These are phyloP conservation scores for Mnemiopsis leidyi DNA, from an alignment of 37 sponge, comb jelly and placozoan genomes.

Conservation along the genomic window DNA sequence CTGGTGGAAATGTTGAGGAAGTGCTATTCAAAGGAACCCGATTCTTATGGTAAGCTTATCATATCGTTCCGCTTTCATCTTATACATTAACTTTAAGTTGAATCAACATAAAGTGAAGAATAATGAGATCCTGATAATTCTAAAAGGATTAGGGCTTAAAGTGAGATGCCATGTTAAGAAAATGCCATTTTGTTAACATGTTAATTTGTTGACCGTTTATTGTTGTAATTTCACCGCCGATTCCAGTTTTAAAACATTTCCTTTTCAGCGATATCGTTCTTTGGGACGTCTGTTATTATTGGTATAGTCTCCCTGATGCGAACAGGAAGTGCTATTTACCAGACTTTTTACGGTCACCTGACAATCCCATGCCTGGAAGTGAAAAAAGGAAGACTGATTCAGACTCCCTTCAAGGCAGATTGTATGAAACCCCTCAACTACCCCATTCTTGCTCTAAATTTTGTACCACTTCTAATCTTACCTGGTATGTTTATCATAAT, in stretches of 20 bases:
- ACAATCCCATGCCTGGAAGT: not conserved
- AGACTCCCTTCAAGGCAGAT: not conserved
- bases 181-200: too few relatives aligned
- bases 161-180: too few relatives aligned
- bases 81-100: not conserved
- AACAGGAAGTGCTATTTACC: constrained; percentile 53
- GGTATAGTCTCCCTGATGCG: constrained; percentile 36
- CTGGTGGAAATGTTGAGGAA: constrained; percentile 36
- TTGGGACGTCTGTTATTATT: constrained; percentile 50
- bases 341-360: constrained; percentile 28
- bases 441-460: not conserved
- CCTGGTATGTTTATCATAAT: too few relatives aligned
- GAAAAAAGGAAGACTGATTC: not conserved
- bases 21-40: constrained; percentile 60
- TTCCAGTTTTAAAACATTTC: not conserved
- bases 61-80: not conserved
- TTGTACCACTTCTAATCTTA: constrained; percentile 12
- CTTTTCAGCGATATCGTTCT: constrained; percentile 7
- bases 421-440: constrained; percentile 37
- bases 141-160: too few relatives aligned
- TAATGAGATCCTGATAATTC: too few relatives aligned
- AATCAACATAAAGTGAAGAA: too few relatives aligned
- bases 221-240: too few relatives aligned
- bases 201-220: too few relatives aligned
- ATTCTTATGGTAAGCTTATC: not conserved